A percentile compares a stretch with the other conserved stretches of the same genome.
These are phyloP conservation scores for Corythoichthys intestinalis DNA, from an alignment of 2,113 vertebrate genomes.

Conservation along the genomic window DNA sequence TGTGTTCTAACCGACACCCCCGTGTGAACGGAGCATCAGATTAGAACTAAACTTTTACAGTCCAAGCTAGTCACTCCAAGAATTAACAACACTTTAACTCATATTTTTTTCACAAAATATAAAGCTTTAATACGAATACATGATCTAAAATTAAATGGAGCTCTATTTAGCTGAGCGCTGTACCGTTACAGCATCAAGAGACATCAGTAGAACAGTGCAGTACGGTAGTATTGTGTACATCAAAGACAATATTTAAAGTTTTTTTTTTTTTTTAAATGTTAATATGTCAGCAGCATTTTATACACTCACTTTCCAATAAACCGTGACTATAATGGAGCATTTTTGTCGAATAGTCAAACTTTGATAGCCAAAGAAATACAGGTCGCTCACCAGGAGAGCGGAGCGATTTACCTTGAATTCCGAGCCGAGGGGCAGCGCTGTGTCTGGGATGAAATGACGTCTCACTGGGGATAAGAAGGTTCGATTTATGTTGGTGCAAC, in stretches of 20 bases:
- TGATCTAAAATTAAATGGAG: too few species aligned
- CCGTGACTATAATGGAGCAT: not conserved
- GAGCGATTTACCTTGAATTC: not conserved
- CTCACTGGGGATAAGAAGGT: conserved; percentile 10
- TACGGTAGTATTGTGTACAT: not conserved
- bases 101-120: too few species aligned
- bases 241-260: not conserved
- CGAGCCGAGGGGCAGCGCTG: not conserved
- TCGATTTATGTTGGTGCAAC: conserved; percentile 11
- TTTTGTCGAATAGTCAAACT: not conserved
- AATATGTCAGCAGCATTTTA: not conserved
- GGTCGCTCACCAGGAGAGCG: too few species aligned
- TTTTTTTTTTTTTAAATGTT: not conserved
- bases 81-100: too few species aligned
- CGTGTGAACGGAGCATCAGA: too few species aligned
- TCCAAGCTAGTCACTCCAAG: too few species aligned
- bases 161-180: too few species aligned
- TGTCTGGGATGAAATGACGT: not conserved
- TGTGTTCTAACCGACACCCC: too few species aligned
- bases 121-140: too few species aligned
- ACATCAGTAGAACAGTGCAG: too few species aligned
- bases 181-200: too few species aligned
- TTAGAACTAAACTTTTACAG: too few species aligned
- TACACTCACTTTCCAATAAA: not conserved
- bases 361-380: not conserved